Evolutionary conservation across 2,797 vertebrate species (phyloP), one percentile per base, ranked within the genome.

Genomic region (Cossypha dichroa): DNA sequence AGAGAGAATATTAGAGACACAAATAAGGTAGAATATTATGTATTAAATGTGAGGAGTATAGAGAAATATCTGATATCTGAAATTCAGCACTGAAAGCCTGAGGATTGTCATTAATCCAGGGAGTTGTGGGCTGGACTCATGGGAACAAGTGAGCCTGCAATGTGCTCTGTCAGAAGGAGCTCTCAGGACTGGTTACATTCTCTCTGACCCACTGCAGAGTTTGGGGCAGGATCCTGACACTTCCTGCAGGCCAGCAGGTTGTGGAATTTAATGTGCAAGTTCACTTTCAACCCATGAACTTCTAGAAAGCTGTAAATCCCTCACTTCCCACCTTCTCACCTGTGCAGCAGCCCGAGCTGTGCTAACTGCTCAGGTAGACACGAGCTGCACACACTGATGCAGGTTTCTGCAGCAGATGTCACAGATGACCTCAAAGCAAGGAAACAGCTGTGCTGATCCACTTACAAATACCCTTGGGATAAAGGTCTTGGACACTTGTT

Each of bases 371-470:
- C 93, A 96, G 96, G 97, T 97, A 92, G 80, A 29, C 26, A 59
- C 0, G 18, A 80, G 60, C 60, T 31, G 74, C 79, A 22, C 6
- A 6, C 58, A n/a, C 43, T 21, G 88, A 26, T 62, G 77, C 93
- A 91, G 82, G 92, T 95, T 96, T 96, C 49, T 62, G 86, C 91
- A 97, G 97, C 97, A 98, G 97, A 97, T 98, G 97, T 97, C 97
- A 49, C 94, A 83, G 84, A 95, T 96, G 94, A 96, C 95, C 96
- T 92, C 92, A 84, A 93, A 96, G 95, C 94, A 94, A 82, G 16
- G 72, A 76, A 94, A 96, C 97, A 97, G 96, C 95, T 97, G 96
- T 85, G 89, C 93, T 74, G 69, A 90, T 84, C 94, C 90, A 91
- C 95, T 97, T 90, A 96, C 75, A 92, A 95, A 94, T 74, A 75